Percentiles rank a stretch among this genome's conserved stretches.
These are phyloP conservation scores for Umimayanthus kanabou DNA, from an alignment of 92 coral and sea anemone genomes.

Conservation along the genomic window DNA sequence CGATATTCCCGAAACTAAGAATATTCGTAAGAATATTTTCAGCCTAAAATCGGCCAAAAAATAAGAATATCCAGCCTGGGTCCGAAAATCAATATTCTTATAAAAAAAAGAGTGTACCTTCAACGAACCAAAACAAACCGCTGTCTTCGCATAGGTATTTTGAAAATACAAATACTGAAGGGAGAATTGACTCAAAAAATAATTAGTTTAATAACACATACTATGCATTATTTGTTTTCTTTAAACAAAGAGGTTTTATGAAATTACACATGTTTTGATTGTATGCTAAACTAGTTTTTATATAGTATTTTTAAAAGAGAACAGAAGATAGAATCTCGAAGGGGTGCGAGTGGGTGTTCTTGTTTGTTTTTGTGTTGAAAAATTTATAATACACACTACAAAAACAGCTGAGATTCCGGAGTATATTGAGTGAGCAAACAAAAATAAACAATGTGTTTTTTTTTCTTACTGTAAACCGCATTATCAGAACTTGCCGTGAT, in stretches of 20 bases:
- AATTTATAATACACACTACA: background rate
- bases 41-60: too few species aligned
- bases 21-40: too few species aligned
- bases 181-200: background rate
- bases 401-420: too few species aligned
- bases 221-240: too few species aligned
- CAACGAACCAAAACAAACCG: background rate
- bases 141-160: background rate
- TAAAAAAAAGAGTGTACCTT: too few species aligned
- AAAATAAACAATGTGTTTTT: too few species aligned
- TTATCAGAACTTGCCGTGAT: background rate
- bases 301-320: too few species aligned
- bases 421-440: background rate
- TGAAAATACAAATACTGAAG: background rate
- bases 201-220: too few species aligned
- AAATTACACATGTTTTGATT: background rate
- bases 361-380: background rate
- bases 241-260: background rate
- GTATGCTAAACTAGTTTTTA: background rate
- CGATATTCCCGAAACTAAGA: too few species aligned
- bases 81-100: too few species aligned
- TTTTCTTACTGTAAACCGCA: background rate
- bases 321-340: background rate
- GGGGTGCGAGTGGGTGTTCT: background rate
- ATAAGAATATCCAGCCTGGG: too few species aligned